These are phyloP conservation scores for Alfaro cultratus DNA, from an alignment of 2,797 vertebrate genomes.

Conservation along the genomic window DNA sequence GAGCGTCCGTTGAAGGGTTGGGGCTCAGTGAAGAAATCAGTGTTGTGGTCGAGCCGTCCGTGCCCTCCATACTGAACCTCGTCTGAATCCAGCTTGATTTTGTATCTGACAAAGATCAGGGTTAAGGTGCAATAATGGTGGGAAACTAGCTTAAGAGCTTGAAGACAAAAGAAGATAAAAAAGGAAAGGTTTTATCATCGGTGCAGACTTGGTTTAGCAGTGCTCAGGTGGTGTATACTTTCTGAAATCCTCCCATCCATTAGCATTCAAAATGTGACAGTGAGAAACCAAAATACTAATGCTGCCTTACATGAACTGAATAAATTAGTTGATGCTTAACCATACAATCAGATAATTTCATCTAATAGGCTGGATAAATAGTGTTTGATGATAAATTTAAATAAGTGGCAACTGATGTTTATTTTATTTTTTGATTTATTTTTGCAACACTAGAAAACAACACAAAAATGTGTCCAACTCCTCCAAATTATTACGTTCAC, in stretches of 20 bases:
- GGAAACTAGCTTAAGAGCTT: slow-evolving; percentile 64
- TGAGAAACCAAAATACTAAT: slow-evolving; percentile 43
- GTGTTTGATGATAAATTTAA: slow-evolving; percentile 68
- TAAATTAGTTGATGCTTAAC: slow-evolving; percentile 55
- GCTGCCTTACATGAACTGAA: slow-evolving; percentile 56
- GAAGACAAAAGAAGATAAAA: slow-evolving; percentile 46
- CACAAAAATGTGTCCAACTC: slow-evolving; percentile 1
- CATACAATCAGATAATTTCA: slow-evolving; percentile 68
- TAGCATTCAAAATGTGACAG: slow-evolving; percentile 63
- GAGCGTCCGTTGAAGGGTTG: slow-evolving; percentile 82
- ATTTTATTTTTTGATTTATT: slow-evolving; percentile 1
- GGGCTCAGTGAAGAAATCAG: slow-evolving; percentile 88
- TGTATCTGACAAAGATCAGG: slow-evolving; percentile 82
- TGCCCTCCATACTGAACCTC: slow-evolving; percentile 89
- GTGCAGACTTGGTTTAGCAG: slow-evolving; percentile 52
- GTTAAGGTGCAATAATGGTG: slow-evolving; percentile 84
- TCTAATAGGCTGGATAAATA: slow-evolving; percentile 72
- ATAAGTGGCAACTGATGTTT: slow-evolving; percentile 56
- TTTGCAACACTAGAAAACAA: slow-evolving; percentile 8
- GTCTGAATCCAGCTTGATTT: slow-evolving; percentile 94
- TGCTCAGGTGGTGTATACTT: slow-evolving; percentile 59
- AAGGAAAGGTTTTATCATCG: slow-evolving; percentile 52
- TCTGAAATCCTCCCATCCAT: slow-evolving; percentile 64
- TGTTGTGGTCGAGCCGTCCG: slow-evolving; percentile 90
- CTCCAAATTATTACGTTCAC: not conserved